A percentile compares a stretch with the other conserved stretches of the same genome.
Evolutionary conservation across 2,797 vertebrate genomes (phyloP).

Genomic region (Microchirus variegatus): DNA sequence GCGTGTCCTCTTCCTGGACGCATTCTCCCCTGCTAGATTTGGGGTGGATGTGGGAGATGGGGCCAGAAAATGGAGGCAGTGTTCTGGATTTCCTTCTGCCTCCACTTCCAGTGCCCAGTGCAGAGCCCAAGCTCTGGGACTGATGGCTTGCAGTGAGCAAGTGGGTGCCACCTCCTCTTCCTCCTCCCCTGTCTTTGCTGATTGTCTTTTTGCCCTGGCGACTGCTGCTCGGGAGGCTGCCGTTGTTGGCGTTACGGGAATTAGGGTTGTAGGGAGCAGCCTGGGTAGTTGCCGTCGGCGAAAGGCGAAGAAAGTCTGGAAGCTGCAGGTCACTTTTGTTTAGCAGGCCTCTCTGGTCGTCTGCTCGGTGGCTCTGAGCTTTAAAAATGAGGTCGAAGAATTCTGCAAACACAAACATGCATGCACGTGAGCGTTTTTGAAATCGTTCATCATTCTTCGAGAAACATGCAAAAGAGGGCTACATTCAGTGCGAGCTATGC

Average conservation of each 20-base stretch:
- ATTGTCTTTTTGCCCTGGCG: slow-evolving; percentile 63
- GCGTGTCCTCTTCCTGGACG: slow-evolving; percentile 80
- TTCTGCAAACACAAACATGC: slow-evolving; percentile 78
- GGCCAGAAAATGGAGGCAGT: slow-evolving; percentile 72
- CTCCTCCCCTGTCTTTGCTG: slow-evolving; percentile 53
- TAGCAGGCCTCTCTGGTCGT: slow-evolving; percentile 98
- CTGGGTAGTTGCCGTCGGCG: slow-evolving; percentile 53
- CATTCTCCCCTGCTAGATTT: slow-evolving; percentile 67
- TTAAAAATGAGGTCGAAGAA: slow-evolving; percentile 99
- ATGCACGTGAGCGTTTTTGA: slow-evolving; percentile 3
- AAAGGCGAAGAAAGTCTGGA: slow-evolving; percentile 94
- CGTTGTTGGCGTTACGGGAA: slow-evolving; percentile 64
- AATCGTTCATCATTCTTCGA: slow-evolving; percentile 10
- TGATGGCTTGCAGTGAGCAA: slow-evolving; percentile 75
- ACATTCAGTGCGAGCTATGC: slow-evolving; percentile 63
- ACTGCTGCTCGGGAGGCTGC: slow-evolving; percentile 61
- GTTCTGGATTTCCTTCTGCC: slow-evolving; percentile 75
- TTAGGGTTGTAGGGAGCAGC: slow-evolving; percentile 38
- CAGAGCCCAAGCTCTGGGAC: slow-evolving; percentile 81
- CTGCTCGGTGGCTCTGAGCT: slow-evolving; percentile 98
- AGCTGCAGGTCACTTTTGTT: slow-evolving; percentile 95
- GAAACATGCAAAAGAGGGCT: slow-evolving; percentile 68
- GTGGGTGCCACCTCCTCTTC: slow-evolving; percentile 15
- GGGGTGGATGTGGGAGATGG: slow-evolving; percentile 82
- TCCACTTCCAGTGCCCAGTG: slow-evolving; percentile 71